phyloP scores from a whole-genome alignment of 1,140 invertebrate species.

The Calosoma granatense region DNA sequence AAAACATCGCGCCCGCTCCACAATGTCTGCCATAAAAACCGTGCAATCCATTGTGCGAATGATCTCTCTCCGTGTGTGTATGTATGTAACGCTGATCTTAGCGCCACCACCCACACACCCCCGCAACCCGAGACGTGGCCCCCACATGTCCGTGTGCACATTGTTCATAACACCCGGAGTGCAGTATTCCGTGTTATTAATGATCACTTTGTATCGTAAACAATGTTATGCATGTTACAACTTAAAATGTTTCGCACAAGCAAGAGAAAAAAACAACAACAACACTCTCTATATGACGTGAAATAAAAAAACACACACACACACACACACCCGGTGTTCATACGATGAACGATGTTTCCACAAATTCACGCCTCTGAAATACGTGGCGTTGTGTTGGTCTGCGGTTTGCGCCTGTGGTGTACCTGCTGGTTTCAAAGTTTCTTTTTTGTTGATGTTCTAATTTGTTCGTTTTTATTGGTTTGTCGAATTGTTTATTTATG shows the following conservation, averaged over 20 bases:
- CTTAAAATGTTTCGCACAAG: not conserved
- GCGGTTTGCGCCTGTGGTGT: too few species aligned
- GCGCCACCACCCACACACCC: not conserved
- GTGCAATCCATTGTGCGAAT: not conserved
- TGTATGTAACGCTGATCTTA: not conserved
- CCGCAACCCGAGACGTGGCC: not conserved
- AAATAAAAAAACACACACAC: too few species aligned
- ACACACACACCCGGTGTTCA: too few species aligned
- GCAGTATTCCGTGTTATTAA: not conserved
- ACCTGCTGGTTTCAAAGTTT: too few species aligned
- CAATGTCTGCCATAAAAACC: not conserved
- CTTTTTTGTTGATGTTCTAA: too few species aligned
- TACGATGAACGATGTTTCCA: too few species aligned
- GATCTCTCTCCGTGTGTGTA: not conserved
- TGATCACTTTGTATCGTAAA: not conserved
- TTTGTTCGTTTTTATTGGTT: too few species aligned
- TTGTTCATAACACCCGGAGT: not conserved
- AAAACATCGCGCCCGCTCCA: not conserved
- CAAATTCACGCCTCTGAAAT: too few species aligned
- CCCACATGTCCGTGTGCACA: not conserved
- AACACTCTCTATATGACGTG: too few species aligned
- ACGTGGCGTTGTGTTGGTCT: too few species aligned
- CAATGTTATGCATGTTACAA: not conserved
- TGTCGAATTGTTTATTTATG: too few species aligned
- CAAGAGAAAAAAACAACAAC: not conserved